Conservation (phyloP, 2,797 vertebrate genomes). For the Melanotaenia boesemani region DNA sequence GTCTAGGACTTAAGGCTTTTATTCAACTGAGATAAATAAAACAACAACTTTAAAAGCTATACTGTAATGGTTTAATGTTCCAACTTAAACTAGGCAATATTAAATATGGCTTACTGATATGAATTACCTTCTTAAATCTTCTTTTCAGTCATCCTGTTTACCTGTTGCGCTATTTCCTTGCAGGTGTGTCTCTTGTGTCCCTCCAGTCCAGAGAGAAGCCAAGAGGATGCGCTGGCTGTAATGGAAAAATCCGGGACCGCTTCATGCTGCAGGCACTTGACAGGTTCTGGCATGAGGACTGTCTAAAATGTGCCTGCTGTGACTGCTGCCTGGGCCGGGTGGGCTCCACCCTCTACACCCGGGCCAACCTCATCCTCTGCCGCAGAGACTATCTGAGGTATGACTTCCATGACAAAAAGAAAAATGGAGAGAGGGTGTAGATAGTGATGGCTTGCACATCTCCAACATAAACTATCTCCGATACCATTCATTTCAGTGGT, state of each 20-base stretch:
- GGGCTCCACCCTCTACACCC: slow-evolving; percentile 98
- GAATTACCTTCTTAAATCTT: not conserved
- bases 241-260: slow-evolving; percentile 96
- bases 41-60: too few relatives aligned
- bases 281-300: slow-evolving; percentile 98
- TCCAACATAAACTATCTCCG: not conserved
- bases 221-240: slow-evolving; percentile 96
- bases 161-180: not conserved
- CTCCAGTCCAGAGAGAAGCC: slow-evolving; percentile 97
- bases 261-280: slow-evolving; percentile 98
- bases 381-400: slow-evolving; percentile 97
- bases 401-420: not conserved
- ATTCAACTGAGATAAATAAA: too few relatives aligned
- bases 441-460: not conserved
- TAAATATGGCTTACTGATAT: not conserved
- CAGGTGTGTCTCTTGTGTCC: slow-evolving; percentile 95
- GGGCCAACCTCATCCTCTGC: slow-evolving; percentile 98
- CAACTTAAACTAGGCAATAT: too few relatives aligned
- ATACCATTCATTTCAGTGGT: not conserved
- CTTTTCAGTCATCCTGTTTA: not conserved
- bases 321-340: slow-evolving; percentile 97
- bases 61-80: too few relatives aligned
- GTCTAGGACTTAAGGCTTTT: too few relatives aligned
- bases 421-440: too few relatives aligned
- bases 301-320: slow-evolving; percentile 97